Percentiles rank a stretch among this genome's conserved stretches.
phyloP scores from a whole-genome alignment of 2,888 invertebrate genomes.

The Gandaritis pyraliata region DNA sequence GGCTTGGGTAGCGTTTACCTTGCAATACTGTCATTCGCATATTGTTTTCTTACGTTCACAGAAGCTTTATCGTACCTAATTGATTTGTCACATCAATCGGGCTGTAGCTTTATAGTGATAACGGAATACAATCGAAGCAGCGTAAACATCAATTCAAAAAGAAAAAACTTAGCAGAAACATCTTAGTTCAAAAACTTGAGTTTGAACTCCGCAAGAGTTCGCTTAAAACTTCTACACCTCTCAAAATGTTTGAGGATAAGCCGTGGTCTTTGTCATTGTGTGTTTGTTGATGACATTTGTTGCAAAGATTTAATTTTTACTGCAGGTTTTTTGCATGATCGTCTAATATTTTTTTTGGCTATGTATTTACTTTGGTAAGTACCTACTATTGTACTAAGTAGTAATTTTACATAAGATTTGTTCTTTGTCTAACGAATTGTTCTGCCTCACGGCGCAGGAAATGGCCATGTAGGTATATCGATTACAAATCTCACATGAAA shows the following conservation, averaged over 20 bases:
- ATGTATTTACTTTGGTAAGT: not conserved
- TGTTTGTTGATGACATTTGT: not conserved
- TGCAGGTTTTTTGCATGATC: not conserved
- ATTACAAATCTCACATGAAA: too few species aligned
- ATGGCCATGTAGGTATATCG: too few species aligned
- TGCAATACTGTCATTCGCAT: not conserved
- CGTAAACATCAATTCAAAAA: constrained; percentile 38
- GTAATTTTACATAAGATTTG: too few species aligned
- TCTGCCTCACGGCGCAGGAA: too few species aligned
- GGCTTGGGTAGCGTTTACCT: not conserved
- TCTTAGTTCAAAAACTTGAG: constrained; percentile 39
- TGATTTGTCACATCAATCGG: not conserved
- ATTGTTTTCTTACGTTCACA: too few species aligned
- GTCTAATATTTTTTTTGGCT: not conserved
- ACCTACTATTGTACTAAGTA: too few species aligned
- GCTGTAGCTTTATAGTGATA: not conserved
- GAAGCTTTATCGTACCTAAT: too few species aligned
- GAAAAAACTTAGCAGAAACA: constrained; percentile 35
- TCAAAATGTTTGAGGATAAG: constrained; percentile 27
- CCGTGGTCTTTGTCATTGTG: not conserved
- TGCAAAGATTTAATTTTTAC: not conserved
- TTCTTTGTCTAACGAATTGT: too few species aligned
- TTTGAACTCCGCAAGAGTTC: constrained; percentile 28
- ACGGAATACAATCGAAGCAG: constrained; percentile 15
- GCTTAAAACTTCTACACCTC: constrained; percentile 36